Evolutionary conservation across 2,888 invertebrate genomes (phyloP).

Genomic region (Caenorhabditis sinica): DNA sequence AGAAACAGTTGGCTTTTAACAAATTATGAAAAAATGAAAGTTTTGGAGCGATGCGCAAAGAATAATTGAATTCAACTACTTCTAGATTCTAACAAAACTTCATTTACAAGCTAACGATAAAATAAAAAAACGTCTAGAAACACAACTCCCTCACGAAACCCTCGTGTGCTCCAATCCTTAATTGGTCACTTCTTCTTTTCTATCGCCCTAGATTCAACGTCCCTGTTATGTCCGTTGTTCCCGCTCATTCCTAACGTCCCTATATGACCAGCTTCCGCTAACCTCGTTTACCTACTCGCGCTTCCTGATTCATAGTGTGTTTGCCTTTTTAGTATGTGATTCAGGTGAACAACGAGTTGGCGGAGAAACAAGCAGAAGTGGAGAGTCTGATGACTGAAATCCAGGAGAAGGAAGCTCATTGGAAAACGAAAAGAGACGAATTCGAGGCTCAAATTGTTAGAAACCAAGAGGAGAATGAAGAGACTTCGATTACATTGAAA

Average conservation of each 20-base stretch:
- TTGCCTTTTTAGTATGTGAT: constrained; percentile 66
- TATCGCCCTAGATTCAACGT: constrained; percentile 53
- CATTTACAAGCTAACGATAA: neutral
- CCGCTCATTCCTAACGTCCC: constrained; percentile 13
- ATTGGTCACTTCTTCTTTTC: constrained; percentile 27
- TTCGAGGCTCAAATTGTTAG: constrained; percentile 70
- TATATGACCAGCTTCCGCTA: constrained; percentile 51
- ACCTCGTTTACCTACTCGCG: constrained; percentile 50
- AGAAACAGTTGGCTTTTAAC: constrained; percentile 16
- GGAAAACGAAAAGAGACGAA: constrained; percentile 71
- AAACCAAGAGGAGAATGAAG: constrained; percentile 74
- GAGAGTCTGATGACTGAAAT: constrained; percentile 55
- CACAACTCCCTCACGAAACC: neutral
- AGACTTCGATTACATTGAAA: constrained; percentile 46
- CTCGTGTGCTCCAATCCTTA: constrained; percentile 48
- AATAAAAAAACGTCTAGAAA: neutral
- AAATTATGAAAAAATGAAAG: neutral
- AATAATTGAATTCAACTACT: neutral
- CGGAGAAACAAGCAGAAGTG: constrained; percentile 58
- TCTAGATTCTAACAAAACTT: neutral
- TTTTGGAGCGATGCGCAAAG: no score
- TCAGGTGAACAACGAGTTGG: constrained; percentile 62
- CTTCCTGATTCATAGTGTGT: constrained; percentile 30
- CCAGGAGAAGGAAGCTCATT: constrained; percentile 63
- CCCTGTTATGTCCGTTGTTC: constrained; percentile 28